Evolutionary conservation across 1,140 invertebrate genomes (phyloP), one percentile per base, ranked within the genome.

Genomic region (Sycophila sp.): DNA sequence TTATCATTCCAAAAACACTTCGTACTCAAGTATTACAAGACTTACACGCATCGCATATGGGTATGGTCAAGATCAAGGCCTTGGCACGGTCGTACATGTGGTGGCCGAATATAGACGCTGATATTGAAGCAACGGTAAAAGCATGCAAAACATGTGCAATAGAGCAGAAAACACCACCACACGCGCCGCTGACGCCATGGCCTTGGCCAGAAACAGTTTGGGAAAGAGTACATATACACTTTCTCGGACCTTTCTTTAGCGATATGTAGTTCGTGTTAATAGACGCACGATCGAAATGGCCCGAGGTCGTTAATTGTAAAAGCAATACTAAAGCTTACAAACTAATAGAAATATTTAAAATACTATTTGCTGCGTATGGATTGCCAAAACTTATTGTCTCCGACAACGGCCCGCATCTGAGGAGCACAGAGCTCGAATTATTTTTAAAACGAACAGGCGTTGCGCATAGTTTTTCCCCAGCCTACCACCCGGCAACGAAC

Each of bases 51-150:
- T 75, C 70, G 30, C 87, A 89, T 74, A 73, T 79, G n/a, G 87
- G 87, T 6, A 81, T 88, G 17, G 81, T 83, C 2, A 81, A 81
- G 72, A 88, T 87, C 80, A 89, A 89, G 75, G 62, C 75, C 4
- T 32, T 88, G 5, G 87, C 87, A 6, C 47, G 84, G 36, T 75
- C 70, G 45, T 83, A 85, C 73, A 70, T 87, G 13, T 89, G 81
- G 79, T 89, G 85, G 84, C 82, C 83, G 13, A 66, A 74, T 8
- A 81, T 89, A 0, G 83, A 88, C 72, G 55, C 70, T 26, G 83
- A 87, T 1, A 87, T 89, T 10, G 76, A 78, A 32, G 36, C 64
- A 2, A 26, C 74, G 15, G 38, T 49, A 24, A 30, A 56, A n/a
- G 6, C 38, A 13, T 69, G 67, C 38, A 6, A 17, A 36, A 17